Conservation (phyloP, 2,888 invertebrate species). For the Anthophora plumipes region DNA sequence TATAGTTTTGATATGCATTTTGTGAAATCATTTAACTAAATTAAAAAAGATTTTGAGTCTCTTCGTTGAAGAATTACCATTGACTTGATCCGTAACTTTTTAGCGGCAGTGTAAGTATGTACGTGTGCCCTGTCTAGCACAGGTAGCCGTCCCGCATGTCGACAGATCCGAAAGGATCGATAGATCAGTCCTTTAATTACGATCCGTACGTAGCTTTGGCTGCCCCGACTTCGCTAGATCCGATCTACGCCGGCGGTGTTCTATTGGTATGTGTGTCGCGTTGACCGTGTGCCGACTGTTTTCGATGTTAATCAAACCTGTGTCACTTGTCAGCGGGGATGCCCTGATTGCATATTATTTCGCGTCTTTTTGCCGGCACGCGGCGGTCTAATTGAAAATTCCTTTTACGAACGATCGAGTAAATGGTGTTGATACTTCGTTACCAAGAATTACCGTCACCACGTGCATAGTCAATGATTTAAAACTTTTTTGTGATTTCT, state of each 20-base stretch:
- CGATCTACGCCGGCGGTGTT: constrained; percentile 44
- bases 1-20: no score
- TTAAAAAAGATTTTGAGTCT: no score
- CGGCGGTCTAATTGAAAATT: constrained; percentile 7
- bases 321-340: constrained; percentile 29
- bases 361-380: neutral
- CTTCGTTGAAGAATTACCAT: no score
- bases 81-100: neutral
- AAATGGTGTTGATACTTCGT: neutral
- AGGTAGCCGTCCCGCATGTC: constrained; percentile 73
- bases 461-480: neutral
- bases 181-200: constrained; percentile 79
- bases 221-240: constrained; percentile 47
- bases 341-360: constrained; percentile 49
- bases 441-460: no score
- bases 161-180: constrained; percentile 77
- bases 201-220: constrained; percentile 58
- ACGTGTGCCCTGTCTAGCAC: constrained; percentile 34
- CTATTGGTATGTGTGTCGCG: constrained; percentile 54
- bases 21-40: no score
- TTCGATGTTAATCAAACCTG: constrained; percentile 57
- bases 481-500: neutral
- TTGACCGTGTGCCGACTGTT: constrained; percentile 30
- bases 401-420: neutral
- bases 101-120: neutral